Evolutionary conservation across 2,797 vertebrate genomes (phyloP), one percentile per base, ranked within the genome.

Genomic region (Myripristis jacobus): DNA sequence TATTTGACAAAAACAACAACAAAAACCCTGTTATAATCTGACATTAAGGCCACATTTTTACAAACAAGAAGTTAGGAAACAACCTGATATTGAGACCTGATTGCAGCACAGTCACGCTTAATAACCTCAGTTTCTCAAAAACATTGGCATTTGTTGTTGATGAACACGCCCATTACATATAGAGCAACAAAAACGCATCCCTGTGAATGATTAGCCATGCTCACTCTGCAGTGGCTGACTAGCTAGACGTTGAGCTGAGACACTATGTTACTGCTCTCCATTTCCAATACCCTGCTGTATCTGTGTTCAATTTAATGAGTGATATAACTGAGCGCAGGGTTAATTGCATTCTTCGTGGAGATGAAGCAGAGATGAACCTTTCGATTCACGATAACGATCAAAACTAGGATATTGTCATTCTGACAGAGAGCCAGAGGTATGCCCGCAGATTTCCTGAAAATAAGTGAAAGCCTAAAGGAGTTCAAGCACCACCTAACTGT

Each of bases 261-360:
- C 82, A 84, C 77, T 54, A 83, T 84, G 63, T 66, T 70, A 48
- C 70, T 3, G 0, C 55, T 70, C 77, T 83, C 75, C 81, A 82
- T 86, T 88, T 87, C 82, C 80, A 79, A 2, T 29, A 29, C n/a
- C n/a, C n/a, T 60, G 62, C 88, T 60, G 73, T 82, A 81, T 89
- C 84, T 84, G 75, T 72, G 74, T 70, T 88, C 82, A 73, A 87
- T 87, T 88, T 86, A 92, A 91, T 82, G 76, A 90, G 84, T 60
- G 88, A 92, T 92, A 82, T 74, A 80, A 88, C 92, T 93, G 90
- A 77, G 83, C 31, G 72, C 82, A 79, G 82, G 90, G 89, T 92
- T 93, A 91, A 93, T 92, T 90, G 88, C 86, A 83, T 81, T 82
- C 83, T 88, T 88, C 81, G 81, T 63, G 77, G 78, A 86, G 86